Base-by-base conservation (phyloP, 2,113 vertebrate genomes). In the Nycticryphes semicollaris region DNA sequence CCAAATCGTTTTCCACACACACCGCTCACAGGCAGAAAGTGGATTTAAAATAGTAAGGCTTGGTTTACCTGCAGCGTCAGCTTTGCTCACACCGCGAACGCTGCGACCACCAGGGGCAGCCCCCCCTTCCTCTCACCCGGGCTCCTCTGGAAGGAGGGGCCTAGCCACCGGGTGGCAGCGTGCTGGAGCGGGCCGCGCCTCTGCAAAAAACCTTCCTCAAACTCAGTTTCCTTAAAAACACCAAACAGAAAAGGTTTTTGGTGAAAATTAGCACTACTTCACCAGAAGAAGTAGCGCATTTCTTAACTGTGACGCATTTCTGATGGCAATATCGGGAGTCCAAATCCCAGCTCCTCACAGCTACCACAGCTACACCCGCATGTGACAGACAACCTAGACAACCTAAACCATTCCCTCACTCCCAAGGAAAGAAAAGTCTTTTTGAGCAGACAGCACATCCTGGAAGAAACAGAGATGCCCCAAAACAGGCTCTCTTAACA, bases 301-400 rank as follows among this genome's bases (percentile, higher is more conserved):
- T 54, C 54, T 54, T 30, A 47, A 41, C 23, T 39, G 11, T 15
- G 20, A 69, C 11, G 12, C 3, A 7, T 75, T 69, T 59, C 30
- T 43, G 63, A 35, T 7, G 7, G 0, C 3, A 50, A 39, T 39
- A 31, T 2, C 0, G 3, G 12, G 35, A 8, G 24, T 17, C 7
- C 12, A 8, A 9, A 15, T 3, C 22, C 6, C 39, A 5, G 22
- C 33, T 48, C 33, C 21, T 41, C 31, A 13, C 18, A 7, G 23
- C 9, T 28, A 19, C 9, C 31, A 13, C 18, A 7, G 23, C 9
- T 28, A 19, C 9, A 2, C 43, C n/a, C 15, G 14, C 12, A 13
- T 1, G 0, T 14, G 41, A n/a, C 0, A 0, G 21, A 8, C 41
- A 33, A 31, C 24, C 33, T 23, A 0, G 21, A 8, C 41, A 33